Conservation (phyloP, 35 echinoderm and acorn worm species). For the Chiridota heheva region DNA sequence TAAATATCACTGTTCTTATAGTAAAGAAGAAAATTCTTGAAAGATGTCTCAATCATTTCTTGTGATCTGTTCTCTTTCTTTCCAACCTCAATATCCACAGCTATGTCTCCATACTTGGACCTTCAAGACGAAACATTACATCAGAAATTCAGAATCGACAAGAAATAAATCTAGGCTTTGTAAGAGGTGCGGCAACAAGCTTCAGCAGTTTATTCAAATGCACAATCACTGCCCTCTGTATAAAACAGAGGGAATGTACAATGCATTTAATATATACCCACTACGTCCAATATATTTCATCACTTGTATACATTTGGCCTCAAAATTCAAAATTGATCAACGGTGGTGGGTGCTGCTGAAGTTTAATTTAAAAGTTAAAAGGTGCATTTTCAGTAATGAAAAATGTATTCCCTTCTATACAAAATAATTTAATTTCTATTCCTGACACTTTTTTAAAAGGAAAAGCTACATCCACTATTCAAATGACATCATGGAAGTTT, state of each 20-base stretch:
- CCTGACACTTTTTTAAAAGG: too few relatives aligned
- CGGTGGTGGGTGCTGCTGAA: too few relatives aligned
- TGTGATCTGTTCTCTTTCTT: slow-evolving; percentile 96
- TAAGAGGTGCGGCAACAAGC: not conserved
- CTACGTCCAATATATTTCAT: not conserved
- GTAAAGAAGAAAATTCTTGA: slow-evolving; percentile 56
- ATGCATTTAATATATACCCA: not conserved
- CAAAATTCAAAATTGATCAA: too few relatives aligned
- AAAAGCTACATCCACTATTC: too few relatives aligned
- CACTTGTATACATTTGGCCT: too few relatives aligned
- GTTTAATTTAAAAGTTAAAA: too few relatives aligned
- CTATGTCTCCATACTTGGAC: slow-evolving; percentile 60
- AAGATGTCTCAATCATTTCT: slow-evolving; percentile 54
- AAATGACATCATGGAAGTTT: too few relatives aligned
- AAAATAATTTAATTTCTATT: too few relatives aligned
- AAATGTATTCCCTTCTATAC: too few relatives aligned
- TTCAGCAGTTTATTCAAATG: not conserved
- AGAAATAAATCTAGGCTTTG: not conserved
- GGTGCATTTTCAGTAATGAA: too few relatives aligned
- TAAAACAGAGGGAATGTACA: not conserved
- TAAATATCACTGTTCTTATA: slow-evolving; percentile 87
- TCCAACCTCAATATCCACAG: slow-evolving; percentile 94
- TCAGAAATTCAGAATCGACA: not conserved
- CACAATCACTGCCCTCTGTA: not conserved
- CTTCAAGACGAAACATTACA: not conserved